A percentile compares a stretch with the other conserved stretches of the same genome.
Conservation (phyloP, 2,797 vertebrate genomes). For the Xiphophorus birchmanni region DNA sequence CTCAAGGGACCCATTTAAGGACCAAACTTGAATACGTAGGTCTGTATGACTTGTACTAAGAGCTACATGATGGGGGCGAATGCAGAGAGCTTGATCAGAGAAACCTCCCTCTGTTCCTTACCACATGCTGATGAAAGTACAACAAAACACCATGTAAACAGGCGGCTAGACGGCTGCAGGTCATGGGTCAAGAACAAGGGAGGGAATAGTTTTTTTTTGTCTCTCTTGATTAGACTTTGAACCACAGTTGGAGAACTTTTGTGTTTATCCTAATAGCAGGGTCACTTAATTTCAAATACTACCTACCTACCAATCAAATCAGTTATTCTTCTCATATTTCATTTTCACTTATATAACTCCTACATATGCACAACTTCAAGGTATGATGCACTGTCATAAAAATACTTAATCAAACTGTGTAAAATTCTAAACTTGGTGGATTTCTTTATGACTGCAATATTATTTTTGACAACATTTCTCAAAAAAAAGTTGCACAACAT, state of each 20-base stretch:
- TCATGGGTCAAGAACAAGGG: constrained; percentile 46
- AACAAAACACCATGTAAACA: constrained; percentile 70
- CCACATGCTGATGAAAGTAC: constrained; percentile 61
- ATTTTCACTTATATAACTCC: background rate
- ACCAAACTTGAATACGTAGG: constrained; percentile 68
- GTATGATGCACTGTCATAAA: background rate
- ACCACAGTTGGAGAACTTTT: constrained; percentile 1
- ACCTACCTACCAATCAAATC: constrained; percentile 2
- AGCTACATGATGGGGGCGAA: constrained; percentile 42
- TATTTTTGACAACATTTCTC: background rate
- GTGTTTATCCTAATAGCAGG: constrained; percentile 28
- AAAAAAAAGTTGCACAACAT: background rate
- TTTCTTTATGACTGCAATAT: no score
- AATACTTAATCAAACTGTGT: background rate
- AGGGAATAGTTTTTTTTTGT: constrained; percentile 15
- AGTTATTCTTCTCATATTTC: background rate
- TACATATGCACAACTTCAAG: background rate
- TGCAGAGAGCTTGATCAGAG: constrained; percentile 38
- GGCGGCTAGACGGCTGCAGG: constrained; percentile 49
- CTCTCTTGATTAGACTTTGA: constrained; percentile 24
- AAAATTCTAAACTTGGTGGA: background rate
- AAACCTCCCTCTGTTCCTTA: constrained; percentile 32
- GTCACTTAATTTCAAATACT: constrained; percentile 38
- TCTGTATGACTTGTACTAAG: constrained; percentile 36
- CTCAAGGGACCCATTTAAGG: constrained; percentile 84